Evolutionary conservation across 1,140 invertebrate genomes (phyloP).

Genomic region (Pogonomyrmex barbatus): DNA sequence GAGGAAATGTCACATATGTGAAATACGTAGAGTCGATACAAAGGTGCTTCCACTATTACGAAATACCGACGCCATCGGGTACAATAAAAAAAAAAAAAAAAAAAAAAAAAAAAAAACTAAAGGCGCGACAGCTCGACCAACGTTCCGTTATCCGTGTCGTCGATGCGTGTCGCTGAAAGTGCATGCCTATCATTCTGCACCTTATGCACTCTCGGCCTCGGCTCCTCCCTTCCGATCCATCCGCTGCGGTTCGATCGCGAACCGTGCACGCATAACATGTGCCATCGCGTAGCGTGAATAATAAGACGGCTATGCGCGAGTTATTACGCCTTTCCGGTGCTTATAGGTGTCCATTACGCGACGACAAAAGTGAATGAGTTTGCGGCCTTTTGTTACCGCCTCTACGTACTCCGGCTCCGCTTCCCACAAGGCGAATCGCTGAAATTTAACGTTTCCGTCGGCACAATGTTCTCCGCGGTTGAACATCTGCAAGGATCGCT

Average conservation of each 20-base stretch:
- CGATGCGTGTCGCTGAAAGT: constrained; percentile 40
- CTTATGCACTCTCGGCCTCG: constrained; percentile 43
- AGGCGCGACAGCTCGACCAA: constrained; percentile 37
- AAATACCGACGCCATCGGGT: constrained; percentile 34
- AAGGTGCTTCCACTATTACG: constrained; percentile 43
- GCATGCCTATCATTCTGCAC: constrained; percentile 33
- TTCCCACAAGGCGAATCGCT: constrained; percentile 54
- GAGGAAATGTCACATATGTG: constrained; percentile 54
- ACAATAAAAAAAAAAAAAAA: constrained; percentile 23
- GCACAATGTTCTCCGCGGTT: constrained; percentile 51
- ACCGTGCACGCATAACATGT: constrained; percentile 75
- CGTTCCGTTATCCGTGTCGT: constrained; percentile 19
- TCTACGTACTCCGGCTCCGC: constrained; percentile 52
- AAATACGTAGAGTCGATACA: constrained; percentile 27
- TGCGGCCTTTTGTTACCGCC: constrained; percentile 76
- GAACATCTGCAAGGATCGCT: constrained; percentile 48
- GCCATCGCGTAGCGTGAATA: constrained; percentile 78
- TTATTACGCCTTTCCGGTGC: constrained; percentile 83
- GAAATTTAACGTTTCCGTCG: constrained; percentile 75
- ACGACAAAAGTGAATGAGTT: constrained; percentile 60
- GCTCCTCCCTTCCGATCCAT: constrained; percentile 43
- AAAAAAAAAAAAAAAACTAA: not conserved
- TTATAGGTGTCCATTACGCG: constrained; percentile 82
- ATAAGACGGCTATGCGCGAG: constrained; percentile 79
- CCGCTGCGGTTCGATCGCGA: constrained; percentile 58